These are phyloP conservation scores for Lethrus apterus DNA, from an alignment of 1,140 invertebrate genomes.

Conservation along the genomic window DNA sequence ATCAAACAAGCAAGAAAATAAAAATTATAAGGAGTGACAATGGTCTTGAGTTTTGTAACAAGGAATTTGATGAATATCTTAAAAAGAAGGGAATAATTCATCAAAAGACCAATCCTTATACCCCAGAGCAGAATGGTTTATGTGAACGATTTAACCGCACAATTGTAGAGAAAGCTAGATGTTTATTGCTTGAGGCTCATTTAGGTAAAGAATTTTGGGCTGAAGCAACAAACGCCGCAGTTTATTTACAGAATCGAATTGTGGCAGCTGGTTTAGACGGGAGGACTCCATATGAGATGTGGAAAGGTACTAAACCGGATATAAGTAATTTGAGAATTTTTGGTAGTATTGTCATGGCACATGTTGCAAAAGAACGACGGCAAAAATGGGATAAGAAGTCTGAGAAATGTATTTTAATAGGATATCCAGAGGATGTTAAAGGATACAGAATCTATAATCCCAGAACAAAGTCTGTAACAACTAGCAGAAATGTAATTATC, in stretches of 20 bases:
- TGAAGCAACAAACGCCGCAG: conserved; percentile 34
- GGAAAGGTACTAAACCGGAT: conserved; percentile 21
- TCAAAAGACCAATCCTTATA: conserved; percentile 36
- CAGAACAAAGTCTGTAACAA: not conserved
- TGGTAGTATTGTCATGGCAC: conserved; percentile 25
- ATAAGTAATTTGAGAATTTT: conserved; percentile 28
- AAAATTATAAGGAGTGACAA: conserved; percentile 37
- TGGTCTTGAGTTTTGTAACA: conserved; percentile 38
- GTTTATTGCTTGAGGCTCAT: conserved; percentile 31
- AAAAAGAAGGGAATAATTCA: conserved; percentile 33
- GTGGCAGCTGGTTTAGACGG: no score
- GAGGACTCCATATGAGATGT: conserved; percentile 26
- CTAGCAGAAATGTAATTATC: conserved; percentile 15
- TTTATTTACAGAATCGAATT: conserved; percentile 34
- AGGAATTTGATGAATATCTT: conserved; percentile 23
- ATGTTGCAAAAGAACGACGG: conserved; percentile 30
- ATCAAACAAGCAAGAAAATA: conserved; percentile 29
- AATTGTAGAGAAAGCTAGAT: conserved; percentile 26
- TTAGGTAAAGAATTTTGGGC: conserved; percentile 35
- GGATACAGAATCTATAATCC: conserved; percentile 24
- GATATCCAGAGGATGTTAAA: conserved; percentile 30
- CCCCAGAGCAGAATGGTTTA: conserved; percentile 42
- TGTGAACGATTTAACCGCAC: conserved; percentile 35
- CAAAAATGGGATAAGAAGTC: conserved; percentile 35
- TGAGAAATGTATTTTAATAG: conserved; percentile 29